These are phyloP conservation scores for Trematocara caparti DNA, from an alignment of 2,797 vertebrate species.

Conservation along the genomic window DNA sequence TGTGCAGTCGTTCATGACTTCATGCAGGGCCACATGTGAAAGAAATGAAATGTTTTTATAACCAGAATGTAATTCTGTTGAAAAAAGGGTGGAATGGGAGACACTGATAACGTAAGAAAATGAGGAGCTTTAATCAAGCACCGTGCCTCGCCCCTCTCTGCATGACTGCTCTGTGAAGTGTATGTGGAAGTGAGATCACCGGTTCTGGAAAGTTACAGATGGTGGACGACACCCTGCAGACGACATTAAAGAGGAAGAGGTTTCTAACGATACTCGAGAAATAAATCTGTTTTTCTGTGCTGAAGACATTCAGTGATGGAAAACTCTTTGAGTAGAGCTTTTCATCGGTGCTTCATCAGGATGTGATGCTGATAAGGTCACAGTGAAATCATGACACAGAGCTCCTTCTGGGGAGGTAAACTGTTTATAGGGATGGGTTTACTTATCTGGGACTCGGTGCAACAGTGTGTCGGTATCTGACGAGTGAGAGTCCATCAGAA, in stretches of 20 bases:
- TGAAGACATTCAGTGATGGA: background rate
- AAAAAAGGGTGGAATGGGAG: background rate
- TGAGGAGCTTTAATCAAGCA: background rate
- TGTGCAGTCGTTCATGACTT: background rate
- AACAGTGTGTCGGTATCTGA: background rate
- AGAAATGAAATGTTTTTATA: background rate
- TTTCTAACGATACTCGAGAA: background rate
- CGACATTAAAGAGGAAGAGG: background rate
- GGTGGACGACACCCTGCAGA: background rate
- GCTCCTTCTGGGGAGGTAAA: background rate
- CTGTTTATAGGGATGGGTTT: constrained; percentile 16
- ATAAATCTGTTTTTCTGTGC: background rate
- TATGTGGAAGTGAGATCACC: background rate
- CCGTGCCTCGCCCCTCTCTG: background rate
- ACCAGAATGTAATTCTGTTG: background rate
- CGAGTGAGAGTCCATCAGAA: background rate
- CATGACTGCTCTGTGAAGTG: background rate
- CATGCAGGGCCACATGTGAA: background rate
- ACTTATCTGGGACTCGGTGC: background rate
- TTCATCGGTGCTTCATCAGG: background rate
- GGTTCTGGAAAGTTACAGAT: background rate
- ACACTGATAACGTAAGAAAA: background rate
- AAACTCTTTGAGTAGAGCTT: background rate
- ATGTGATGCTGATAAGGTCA: background rate
- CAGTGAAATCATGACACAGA: background rate